phyloP scores from a whole-genome alignment of 2,888 invertebrate species.

The Plusia festucae region DNA sequence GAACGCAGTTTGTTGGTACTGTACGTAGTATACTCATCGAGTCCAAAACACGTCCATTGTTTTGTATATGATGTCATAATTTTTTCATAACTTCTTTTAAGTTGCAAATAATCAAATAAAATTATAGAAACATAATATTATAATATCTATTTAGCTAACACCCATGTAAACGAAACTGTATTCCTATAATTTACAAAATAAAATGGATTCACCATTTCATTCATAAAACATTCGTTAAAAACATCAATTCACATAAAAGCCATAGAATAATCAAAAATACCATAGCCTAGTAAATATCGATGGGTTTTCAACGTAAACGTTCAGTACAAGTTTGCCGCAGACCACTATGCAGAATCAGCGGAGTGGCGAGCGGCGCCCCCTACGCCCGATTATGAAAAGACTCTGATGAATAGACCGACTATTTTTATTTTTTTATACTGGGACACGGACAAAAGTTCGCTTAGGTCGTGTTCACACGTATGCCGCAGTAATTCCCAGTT shows the following conservation, averaged over 20 bases:
- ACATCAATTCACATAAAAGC: not conserved
- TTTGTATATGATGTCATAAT: too few species aligned
- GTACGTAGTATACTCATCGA: not conserved
- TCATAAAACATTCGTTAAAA: not conserved
- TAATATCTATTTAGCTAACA: not conserved
- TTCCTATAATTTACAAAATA: not conserved
- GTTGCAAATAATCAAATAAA: too few species aligned
- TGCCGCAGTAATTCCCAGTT: conserved; percentile 17
- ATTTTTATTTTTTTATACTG: conserved; percentile 51
- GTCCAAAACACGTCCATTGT: too few species aligned
- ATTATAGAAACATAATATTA: too few species aligned
- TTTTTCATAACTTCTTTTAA: too few species aligned
- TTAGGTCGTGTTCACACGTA: conserved; percentile 37
- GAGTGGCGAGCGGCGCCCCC: conserved; percentile 53
- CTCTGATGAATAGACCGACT: conserved; percentile 60
- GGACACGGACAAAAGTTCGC: conserved; percentile 47
- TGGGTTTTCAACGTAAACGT: conserved; percentile 42
- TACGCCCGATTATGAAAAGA: conserved; percentile 68
- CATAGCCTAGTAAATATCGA: conserved; percentile 21
- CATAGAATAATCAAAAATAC: conserved; percentile 27
- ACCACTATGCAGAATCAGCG: conserved; percentile 59
- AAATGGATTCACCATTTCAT: not conserved
- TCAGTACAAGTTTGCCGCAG: conserved; percentile 28
- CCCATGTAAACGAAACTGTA: not conserved
- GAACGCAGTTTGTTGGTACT: not conserved